Evolutionary conservation across 1,140 invertebrate genomes (phyloP), one percentile per base, ranked within the genome.

Genomic region (Heliconius hewitsoni): DNA sequence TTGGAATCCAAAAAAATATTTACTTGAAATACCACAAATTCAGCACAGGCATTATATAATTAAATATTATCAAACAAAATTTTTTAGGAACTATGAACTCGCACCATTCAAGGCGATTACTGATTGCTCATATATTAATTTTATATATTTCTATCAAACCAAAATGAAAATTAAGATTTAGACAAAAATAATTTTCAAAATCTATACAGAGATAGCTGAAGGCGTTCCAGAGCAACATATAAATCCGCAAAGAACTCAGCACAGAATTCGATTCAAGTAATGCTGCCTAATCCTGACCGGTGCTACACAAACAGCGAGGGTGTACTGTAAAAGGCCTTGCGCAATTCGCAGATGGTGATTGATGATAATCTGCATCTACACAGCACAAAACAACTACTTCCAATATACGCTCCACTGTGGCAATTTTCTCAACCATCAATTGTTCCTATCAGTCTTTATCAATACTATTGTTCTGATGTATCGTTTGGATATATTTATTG

Each of bases 221-320:
- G 70, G 76, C 70, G 79, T 85, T 85, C 86, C 77, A 85, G 81
- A 82, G 85, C 86, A 89, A 91, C 89, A 86, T 88, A 91, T 92
- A 86, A 88, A 82, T 82, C 89, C 84, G 90, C 90, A 92, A 81
- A 90, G 87, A 84, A 91, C 91, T 94, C 90, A 93, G 87, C 85
- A 89, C 83, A 87, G 88, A 91, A 93, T 93, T 92, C 91, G 91
- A 93, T 94, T 92, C 92, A 91, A 87, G 88, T 94, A 93, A 93
- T 93, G 85, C 92, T 82, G 75, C 85, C 90, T 94, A 94, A 94
- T 94, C 92, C 92, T 89, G 84, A 87, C 85, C 86, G 84, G 89
- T 86, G 83, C 86, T 87, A 86, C 88, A 85, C 90, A 91, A 93
- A 93, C 92, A 87, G 90, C 87, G 82, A 78, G 85, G 81, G 82